These are phyloP conservation scores for Galeopsomyia nigrocyanea DNA, from an alignment of 2,888 invertebrate species.

Conservation along the genomic window DNA sequence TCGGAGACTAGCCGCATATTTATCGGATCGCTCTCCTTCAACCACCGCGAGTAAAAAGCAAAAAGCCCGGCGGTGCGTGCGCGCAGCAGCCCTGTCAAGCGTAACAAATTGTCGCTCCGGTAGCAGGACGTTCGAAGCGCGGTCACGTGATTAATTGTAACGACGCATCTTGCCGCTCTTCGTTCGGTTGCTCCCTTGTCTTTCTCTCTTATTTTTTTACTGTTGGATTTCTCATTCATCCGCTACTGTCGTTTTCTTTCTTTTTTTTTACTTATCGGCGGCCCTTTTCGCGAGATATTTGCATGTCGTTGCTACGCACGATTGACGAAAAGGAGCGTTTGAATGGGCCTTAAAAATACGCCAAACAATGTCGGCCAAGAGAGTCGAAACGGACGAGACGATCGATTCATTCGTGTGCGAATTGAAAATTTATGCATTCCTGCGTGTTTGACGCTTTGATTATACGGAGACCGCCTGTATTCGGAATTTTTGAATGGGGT, in stretches of 20 bases:
- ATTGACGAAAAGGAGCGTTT: conserved; percentile 44
- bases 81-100: conserved; percentile 58
- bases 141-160: conserved; percentile 46
- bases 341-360: conserved; percentile 32
- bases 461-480: too few relatives aligned
- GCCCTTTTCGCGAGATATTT: conserved; percentile 33
- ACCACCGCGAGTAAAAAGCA: conserved; percentile 27
- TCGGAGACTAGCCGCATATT: conserved; percentile 27
- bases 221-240: conserved; percentile 8
- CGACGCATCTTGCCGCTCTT: conserved; percentile 21
- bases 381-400: not conserved
- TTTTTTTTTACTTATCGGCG: conserved; percentile 1
- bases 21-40: conserved; percentile 18
- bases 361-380: not conserved
- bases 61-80: not conserved
- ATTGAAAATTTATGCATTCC: conserved; percentile 14
- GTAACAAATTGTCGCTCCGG: conserved; percentile 67
- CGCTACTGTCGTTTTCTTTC: too few relatives aligned
- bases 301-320: conserved; percentile 34
- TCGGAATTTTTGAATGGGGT: too few relatives aligned
- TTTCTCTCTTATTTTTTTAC: not conserved
- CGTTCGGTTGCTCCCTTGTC: not conserved
- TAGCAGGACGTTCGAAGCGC: conserved; percentile 55
- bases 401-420: too few relatives aligned
- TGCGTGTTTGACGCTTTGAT: too few relatives aligned